Conservation (phyloP, 2,888 invertebrate genomes). For the Eupithecia subfuscata region DNA sequence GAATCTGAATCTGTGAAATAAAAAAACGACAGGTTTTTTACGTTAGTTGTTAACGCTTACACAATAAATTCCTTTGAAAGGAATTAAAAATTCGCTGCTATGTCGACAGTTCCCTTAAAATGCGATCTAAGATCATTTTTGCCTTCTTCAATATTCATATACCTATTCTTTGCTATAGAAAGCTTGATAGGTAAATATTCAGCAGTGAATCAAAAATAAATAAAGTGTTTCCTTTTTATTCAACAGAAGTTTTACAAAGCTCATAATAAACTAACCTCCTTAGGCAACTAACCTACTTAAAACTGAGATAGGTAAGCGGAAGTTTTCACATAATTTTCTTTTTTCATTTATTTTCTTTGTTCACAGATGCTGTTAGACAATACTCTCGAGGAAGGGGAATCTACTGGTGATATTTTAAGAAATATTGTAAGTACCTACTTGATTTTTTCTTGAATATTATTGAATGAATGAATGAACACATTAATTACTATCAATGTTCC, state of each 20-base stretch:
- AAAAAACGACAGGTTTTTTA: too few relatives aligned
- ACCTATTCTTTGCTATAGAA: not conserved
- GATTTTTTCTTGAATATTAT: not conserved
- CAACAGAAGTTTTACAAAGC: not conserved
- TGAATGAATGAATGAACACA: too few relatives aligned
- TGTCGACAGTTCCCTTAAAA: not conserved
- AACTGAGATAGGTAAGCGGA: not conserved
- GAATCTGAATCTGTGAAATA: too few relatives aligned
- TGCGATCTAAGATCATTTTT: not conserved
- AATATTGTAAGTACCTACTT: slow-evolving; percentile 71
- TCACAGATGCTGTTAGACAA: slow-evolving; percentile 77
- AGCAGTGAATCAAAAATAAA: not conserved
- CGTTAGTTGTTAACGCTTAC: not conserved
- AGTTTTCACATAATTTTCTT: not conserved
- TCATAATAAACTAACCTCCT: not conserved
- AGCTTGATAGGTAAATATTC: not conserved
- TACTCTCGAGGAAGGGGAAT: slow-evolving; percentile 60
- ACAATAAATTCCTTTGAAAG: not conserved
- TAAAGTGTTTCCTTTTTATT: not conserved
- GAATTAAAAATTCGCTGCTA: not conserved
- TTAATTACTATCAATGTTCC: not conserved
- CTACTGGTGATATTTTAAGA: slow-evolving; percentile 66
- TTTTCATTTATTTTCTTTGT: slow-evolving; percentile 2
- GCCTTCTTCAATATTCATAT: not conserved
- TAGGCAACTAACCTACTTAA: not conserved